phyloP scores from a whole-genome alignment of 2,888 invertebrate genomes.

The Drosophila antonietae region DNA sequence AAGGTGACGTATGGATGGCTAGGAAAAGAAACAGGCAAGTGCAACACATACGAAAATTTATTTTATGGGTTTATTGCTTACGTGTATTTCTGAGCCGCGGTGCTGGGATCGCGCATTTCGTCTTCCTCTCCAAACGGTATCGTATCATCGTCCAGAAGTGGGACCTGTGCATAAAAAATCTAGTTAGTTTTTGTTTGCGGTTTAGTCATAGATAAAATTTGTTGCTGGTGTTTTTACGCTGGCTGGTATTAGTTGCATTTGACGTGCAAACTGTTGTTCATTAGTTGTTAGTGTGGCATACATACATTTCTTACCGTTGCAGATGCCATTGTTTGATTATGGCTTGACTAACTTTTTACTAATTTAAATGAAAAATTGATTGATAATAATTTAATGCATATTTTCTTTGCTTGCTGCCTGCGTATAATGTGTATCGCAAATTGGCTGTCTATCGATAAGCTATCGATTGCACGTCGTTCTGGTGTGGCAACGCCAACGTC shows the following conservation, averaged over 20 bases:
- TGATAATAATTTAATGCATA: conserved; percentile 55
- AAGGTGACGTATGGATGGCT: conserved; percentile 97
- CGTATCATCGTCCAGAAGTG: conserved; percentile 93
- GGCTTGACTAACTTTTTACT: conserved; percentile 39
- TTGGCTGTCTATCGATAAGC: conserved; percentile 30
- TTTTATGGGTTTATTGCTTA: conserved; percentile 68
- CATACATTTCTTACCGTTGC: conserved; percentile 85
- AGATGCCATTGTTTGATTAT: conserved; percentile 78
- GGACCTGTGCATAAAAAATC: conserved; percentile 88
- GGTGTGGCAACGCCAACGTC: conserved; percentile 49
- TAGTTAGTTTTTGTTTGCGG: conserved; percentile 17
- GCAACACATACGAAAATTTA: conserved; percentile 10
- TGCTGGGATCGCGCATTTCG: conserved; percentile 84
- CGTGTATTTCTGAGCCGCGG: conserved; percentile 82
- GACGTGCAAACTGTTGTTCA: conserved; percentile 34
- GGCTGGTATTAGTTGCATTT: conserved; percentile 42
- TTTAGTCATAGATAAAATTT: conserved; percentile 2
- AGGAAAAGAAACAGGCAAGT: conserved; percentile 80
- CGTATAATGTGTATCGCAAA: conserved; percentile 57
- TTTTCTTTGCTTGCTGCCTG: conserved; percentile 58
- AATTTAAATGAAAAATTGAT: conserved; percentile 16
- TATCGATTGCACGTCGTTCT: conserved; percentile 24
- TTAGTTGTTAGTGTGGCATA: conserved; percentile 76
- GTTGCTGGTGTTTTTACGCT: conserved; percentile 22
- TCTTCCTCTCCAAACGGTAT: conserved; percentile 95